Conservation (phyloP, 2,888 invertebrate genomes). For the Drosophila borborema region DNA sequence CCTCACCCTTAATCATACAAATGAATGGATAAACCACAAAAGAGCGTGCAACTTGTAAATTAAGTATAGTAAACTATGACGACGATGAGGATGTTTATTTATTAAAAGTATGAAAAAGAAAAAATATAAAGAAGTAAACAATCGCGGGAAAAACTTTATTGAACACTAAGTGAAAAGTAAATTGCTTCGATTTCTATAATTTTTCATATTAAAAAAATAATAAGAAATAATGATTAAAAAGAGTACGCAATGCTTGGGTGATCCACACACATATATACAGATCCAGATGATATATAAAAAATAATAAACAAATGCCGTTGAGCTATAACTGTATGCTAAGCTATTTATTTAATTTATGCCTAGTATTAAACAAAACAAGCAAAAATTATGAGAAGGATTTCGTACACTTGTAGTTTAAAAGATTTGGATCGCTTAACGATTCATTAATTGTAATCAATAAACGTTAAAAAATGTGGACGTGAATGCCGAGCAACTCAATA, state of each 20-base stretch:
- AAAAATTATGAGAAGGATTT: slow-evolving; percentile 43
- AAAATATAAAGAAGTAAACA: slow-evolving; percentile 18
- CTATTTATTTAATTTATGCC: slow-evolving; percentile 77
- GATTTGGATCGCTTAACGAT: slow-evolving; percentile 67
- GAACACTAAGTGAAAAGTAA: slow-evolving; percentile 57
- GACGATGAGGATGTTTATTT: slow-evolving; percentile 62
- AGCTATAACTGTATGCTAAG: slow-evolving; percentile 74
- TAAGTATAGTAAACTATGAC: slow-evolving; percentile 57
- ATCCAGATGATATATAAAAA: slow-evolving; percentile 57
- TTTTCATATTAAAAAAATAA: slow-evolving; percentile 40
- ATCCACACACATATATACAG: slow-evolving; percentile 23
- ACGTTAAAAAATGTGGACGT: slow-evolving; percentile 48
- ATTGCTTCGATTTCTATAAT: slow-evolving; percentile 57
- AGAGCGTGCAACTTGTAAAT: slow-evolving; percentile 65
- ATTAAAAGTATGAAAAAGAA: slow-evolving; percentile 46
- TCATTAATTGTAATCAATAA: slow-evolving; percentile 67
- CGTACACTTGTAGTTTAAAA: slow-evolving; percentile 68
- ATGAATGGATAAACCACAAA: slow-evolving; percentile 7
- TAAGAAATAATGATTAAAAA: not conserved
- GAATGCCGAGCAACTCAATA: slow-evolving; percentile 78
- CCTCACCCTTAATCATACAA: slow-evolving; percentile 30
- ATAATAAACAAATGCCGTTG: slow-evolving; percentile 65
- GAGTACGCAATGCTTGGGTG: slow-evolving; percentile 58
- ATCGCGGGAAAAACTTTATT: slow-evolving; percentile 54
- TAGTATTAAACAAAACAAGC: slow-evolving; percentile 67